A percentile compares a stretch with the other conserved stretches of the same genome.
Conservation (phyloP, 2,888 invertebrate species). For the Rhagonycha fulva region DNA sequence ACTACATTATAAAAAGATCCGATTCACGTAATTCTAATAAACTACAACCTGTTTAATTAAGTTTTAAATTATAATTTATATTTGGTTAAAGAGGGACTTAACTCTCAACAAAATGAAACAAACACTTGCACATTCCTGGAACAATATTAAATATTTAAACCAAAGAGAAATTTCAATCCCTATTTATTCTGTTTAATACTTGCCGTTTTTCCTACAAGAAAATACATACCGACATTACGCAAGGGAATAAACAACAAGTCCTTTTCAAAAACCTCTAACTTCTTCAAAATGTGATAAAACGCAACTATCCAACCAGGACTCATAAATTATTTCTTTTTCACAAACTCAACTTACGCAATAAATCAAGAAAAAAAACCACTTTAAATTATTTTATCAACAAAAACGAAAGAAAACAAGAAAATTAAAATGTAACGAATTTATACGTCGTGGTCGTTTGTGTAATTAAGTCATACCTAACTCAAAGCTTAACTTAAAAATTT, state of each 20-base stretch:
- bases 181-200: background rate
- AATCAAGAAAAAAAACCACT: background rate
- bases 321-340: background rate
- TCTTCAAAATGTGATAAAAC: conserved; percentile 4
- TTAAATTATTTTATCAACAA: background rate
- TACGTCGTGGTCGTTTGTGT: background rate
- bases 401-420: background rate
- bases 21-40: conserved; percentile 1
- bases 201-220: background rate
- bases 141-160: background rate
- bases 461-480: background rate
- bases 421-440: background rate
- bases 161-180: background rate
- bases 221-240: background rate
- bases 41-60: conserved; percentile 1
- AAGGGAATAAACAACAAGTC: background rate
- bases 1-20: conserved; percentile 2
- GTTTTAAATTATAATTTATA: background rate
- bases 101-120: background rate
- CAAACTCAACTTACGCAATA: background rate
- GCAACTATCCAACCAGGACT: background rate
- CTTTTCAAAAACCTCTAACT: background rate
- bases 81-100: background rate
- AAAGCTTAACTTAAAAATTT: background rate
- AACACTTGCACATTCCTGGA: background rate